A percentile compares a stretch with the other conserved stretches of the same genome.
These are phyloP conservation scores for Ptychadena robeensis DNA, from an alignment of 2,797 vertebrate species.

Conservation along the genomic window DNA sequence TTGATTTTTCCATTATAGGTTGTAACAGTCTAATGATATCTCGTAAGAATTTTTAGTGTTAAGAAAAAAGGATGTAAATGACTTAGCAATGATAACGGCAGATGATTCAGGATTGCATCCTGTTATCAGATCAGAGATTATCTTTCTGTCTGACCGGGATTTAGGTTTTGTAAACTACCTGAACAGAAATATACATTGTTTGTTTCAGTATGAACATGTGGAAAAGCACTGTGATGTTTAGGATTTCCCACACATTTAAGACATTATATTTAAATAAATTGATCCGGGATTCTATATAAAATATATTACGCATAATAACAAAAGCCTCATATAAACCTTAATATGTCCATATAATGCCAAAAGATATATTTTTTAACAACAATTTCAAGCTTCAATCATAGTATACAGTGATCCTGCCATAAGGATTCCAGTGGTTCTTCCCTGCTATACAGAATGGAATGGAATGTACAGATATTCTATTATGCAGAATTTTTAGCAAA, in stretches of 20 bases:
- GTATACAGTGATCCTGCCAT: no score
- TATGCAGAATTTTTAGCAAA: no score
- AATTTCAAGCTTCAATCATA: no score
- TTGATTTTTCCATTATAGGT: slow-evolving; percentile 89
- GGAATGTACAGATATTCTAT: no score
- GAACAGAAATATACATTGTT: slow-evolving; percentile 11
- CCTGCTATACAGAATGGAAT: no score
- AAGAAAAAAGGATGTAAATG: slow-evolving; percentile 72
- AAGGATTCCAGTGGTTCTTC: no score
- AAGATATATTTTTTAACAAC: no score
- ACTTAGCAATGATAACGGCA: slow-evolving; percentile 70
- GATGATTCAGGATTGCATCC: slow-evolving; percentile 61
- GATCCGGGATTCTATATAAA: no score
- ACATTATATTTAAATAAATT: background rate
- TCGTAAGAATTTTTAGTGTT: slow-evolving; percentile 79
- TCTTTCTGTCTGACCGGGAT: slow-evolving; percentile 2
- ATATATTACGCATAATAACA: no score
- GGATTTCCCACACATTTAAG: no score
- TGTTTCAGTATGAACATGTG: background rate
- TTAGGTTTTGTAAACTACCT: slow-evolving; percentile 24
- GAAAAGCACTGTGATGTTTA: background rate
- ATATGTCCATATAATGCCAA: no score
- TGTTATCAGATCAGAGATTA: slow-evolving; percentile 22
- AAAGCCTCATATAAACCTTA: no score
- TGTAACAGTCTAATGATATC: slow-evolving; percentile 86